Base-by-base conservation (phyloP, 2,797 vertebrate genomes). In the Hydrolagus colliei region DNA sequence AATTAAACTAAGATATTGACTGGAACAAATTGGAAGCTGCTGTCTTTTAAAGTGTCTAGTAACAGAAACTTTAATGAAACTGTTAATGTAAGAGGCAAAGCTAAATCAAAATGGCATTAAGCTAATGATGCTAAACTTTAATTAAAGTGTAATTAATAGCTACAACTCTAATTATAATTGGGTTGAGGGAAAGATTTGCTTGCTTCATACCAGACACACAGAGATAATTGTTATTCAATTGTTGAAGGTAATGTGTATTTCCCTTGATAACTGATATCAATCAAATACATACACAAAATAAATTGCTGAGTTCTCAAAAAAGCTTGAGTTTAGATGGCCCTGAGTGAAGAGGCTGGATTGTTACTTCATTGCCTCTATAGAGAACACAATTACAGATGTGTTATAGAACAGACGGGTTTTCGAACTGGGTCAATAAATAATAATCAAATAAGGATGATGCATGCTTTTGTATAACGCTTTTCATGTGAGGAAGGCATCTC, bases 21-120 rank as follows among this genome's bases (percentile, higher is more conserved):
- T 65, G 41, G 35, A 68, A 77, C 41, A 77, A 68, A 84, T 84
- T 84, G 52, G 32, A 9, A 4, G 27, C 4, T 71, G 77, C 62
- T 65, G 65, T 84, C 63, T 71, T 84, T 84, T 84, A 27, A 41
- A 52, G 27, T 41, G 18, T 18, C 65, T 71, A 35, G 71, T 84
- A 84, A 84, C 32, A 84, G 68, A 71, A 35, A 1, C 3, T 84
- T 84, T 84, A 84, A 84, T 84, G 67, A 65, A 80, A 41, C 27
- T 41, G 65, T 35, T 68, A 65, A 67, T 80, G 65, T 41, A 71
- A 52, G 71, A 71, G 11, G 27, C 41, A 11, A 82, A 68, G 22
- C 20, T 82, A 35, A 68, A 82, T 68, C 68, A 68, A 82, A 71
- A 52, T 84, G 32, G 32, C 35, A 20, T 10, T 20, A 71, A 16